Evolutionary conservation across 2,888 invertebrate genomes (phyloP).

Genomic region (Drosophila borealis): DNA sequence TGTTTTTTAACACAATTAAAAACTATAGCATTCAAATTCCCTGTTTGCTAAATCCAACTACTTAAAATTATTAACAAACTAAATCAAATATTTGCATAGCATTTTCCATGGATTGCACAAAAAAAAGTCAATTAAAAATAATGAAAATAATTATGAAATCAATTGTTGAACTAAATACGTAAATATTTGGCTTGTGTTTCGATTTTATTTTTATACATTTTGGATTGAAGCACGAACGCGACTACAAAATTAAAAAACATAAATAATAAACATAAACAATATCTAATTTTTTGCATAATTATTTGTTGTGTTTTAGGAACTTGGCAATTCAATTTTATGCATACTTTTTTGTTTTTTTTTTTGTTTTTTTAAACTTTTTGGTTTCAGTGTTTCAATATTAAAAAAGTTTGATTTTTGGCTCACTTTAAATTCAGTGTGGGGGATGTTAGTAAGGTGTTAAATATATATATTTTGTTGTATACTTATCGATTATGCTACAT

Average conservation of each 20-base stretch:
- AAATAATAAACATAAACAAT: slow-evolving; percentile 20
- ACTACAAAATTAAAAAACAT: slow-evolving; percentile 6
- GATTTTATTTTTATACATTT: slow-evolving; percentile 34
- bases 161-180: slow-evolving; percentile 40
- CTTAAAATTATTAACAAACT: slow-evolving; percentile 13
- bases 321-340: slow-evolving; percentile 34
- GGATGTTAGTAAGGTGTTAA: slow-evolving; percentile 2
- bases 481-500: slow-evolving; percentile 16
- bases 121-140: slow-evolving; percentile 7
- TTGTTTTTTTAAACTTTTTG: slow-evolving; percentile 34
- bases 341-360: too few species aligned
- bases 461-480: not conserved
- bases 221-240: not conserved
- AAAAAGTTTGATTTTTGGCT: slow-evolving; percentile 34
- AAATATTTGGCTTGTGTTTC: slow-evolving; percentile 63
- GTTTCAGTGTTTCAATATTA: slow-evolving; percentile 37
- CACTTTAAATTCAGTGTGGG: slow-evolving; percentile 40
- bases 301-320: slow-evolving; percentile 47
- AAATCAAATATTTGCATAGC: slow-evolving; percentile 33
- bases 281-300: slow-evolving; percentile 26
- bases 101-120: slow-evolving; percentile 41
- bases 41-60: slow-evolving; percentile 33
- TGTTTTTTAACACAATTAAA: slow-evolving; percentile 13
- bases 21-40: slow-evolving; percentile 14
- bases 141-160: slow-evolving; percentile 12